A percentile compares a stretch with the other conserved stretches of the same genome.
These are phyloP conservation scores for Xenopus petersii DNA, from an alignment of 2,797 vertebrate species.

Conservation along the genomic window DNA sequence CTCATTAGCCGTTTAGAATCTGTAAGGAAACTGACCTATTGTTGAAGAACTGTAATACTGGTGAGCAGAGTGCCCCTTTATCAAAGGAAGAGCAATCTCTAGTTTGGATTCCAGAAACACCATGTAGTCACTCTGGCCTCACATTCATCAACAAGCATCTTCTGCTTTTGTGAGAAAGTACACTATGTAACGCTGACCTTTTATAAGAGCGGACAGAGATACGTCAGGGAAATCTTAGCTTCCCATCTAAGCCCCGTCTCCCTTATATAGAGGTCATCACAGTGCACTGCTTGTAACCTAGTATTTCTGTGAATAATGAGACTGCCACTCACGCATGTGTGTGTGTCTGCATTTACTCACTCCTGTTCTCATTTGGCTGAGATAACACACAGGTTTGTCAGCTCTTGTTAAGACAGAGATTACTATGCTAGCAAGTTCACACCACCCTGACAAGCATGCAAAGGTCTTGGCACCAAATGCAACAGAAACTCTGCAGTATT, in stretches of 20 bases:
- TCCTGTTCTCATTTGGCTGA: background rate
- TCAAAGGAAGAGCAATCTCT: too few relatives aligned
- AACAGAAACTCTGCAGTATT: background rate
- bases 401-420: conserved; percentile 11
- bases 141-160: background rate
- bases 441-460: background rate
- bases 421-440: conserved; percentile 7
- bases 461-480: conserved; percentile 3
- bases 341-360: background rate
- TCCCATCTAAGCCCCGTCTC: background rate
- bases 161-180: background rate
- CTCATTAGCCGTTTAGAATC: too few relatives aligned
- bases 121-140: background rate
- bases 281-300: background rate
- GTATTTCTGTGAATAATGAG: conserved; percentile 5
- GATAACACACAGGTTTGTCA: conserved; percentile 11
- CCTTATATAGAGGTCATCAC: background rate
- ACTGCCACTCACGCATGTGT: background rate
- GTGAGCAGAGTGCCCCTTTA: too few relatives aligned
- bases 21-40: too few relatives aligned
- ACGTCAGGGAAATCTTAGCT: conserved; percentile 14
- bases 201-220: background rate
- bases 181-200: conserved; percentile 13
- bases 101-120: too few relatives aligned
- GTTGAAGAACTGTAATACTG: too few relatives aligned